Evolutionary conservation across 2,113 vertebrate genomes (phyloP).

Genomic region (Larimichthys crocea): DNA sequence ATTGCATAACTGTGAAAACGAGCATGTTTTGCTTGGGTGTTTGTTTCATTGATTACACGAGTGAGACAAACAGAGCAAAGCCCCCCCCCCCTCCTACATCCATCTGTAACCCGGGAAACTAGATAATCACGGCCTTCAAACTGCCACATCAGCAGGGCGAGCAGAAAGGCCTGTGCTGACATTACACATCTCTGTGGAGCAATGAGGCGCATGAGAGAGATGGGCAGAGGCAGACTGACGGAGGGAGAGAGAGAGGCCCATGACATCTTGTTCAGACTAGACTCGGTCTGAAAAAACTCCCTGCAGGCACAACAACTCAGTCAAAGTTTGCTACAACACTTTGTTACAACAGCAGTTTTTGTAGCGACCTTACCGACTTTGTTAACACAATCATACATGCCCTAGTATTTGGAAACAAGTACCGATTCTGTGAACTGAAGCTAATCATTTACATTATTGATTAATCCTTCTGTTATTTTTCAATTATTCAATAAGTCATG

Average conservation of each 20-base stretch:
- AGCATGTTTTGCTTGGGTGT: constrained; percentile 20
- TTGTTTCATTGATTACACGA: constrained; percentile 44
- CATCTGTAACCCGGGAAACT: constrained; percentile 64
- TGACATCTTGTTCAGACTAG: constrained; percentile 6
- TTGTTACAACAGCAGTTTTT: background rate
- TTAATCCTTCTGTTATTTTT: no score
- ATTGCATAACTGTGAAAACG: constrained; percentile 8
- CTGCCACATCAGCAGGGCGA: constrained; percentile 76
- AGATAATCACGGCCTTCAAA: constrained; percentile 64
- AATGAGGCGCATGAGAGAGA: constrained; percentile 63
- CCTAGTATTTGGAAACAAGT: background rate
- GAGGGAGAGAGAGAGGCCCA: background rate
- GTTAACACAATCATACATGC: background rate
- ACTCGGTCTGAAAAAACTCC: constrained; percentile 27
- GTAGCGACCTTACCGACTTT: background rate
- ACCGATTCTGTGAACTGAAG: no score
- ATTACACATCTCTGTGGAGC: constrained; percentile 72
- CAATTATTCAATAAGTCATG: background rate
- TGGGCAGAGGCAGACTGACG: background rate
- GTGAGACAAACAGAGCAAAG: constrained; percentile 26
- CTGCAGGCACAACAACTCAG: constrained; percentile 4
- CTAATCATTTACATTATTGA: no score
- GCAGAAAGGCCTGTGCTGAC: constrained; percentile 75
- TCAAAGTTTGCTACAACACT: background rate
- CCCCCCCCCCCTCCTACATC: background rate